Conservation (phyloP, 2,888 invertebrate genomes). For the Himalopsyche japonica region DNA sequence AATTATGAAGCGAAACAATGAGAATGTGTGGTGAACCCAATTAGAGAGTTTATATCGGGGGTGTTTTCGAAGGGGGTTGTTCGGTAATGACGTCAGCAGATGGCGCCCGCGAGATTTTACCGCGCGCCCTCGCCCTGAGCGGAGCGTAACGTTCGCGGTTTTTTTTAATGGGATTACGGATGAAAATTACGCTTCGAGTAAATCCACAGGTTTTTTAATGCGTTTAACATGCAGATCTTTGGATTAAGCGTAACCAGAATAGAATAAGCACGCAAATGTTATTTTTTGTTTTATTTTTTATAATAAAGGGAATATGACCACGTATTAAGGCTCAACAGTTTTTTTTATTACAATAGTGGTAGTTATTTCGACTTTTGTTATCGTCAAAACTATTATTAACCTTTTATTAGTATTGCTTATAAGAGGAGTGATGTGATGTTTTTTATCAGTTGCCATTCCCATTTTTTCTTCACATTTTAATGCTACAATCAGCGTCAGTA, state of each 20-base stretch:
- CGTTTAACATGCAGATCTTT: neutral
- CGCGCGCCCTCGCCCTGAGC: neutral
- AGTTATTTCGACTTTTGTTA: too few relatives aligned
- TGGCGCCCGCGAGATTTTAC: neutral
- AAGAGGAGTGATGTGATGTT: too few relatives aligned
- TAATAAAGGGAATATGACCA: too few relatives aligned
- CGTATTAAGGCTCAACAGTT: too few relatives aligned
- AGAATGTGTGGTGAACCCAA: constrained; percentile 1
- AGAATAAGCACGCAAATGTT: neutral
- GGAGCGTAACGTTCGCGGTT: neutral
- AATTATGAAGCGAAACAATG: neutral
- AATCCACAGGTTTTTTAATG: neutral
- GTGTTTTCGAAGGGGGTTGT: neutral
- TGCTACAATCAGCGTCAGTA: too few relatives aligned
- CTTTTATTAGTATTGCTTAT: too few relatives aligned
- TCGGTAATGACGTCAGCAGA: neutral
- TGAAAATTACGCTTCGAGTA: neutral
- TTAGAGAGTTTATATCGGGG: neutral
- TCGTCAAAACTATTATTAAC: too few relatives aligned
- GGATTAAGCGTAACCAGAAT: neutral
- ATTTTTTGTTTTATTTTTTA: too few relatives aligned
- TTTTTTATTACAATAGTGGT: too few relatives aligned
- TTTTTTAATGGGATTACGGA: neutral
- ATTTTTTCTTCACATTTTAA: too few relatives aligned
- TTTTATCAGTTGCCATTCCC: too few relatives aligned